Evolutionary conservation across 2,888 invertebrate genomes (phyloP), one percentile per base, ranked within the genome.

Genomic region (Coleophora deauratella): DNA sequence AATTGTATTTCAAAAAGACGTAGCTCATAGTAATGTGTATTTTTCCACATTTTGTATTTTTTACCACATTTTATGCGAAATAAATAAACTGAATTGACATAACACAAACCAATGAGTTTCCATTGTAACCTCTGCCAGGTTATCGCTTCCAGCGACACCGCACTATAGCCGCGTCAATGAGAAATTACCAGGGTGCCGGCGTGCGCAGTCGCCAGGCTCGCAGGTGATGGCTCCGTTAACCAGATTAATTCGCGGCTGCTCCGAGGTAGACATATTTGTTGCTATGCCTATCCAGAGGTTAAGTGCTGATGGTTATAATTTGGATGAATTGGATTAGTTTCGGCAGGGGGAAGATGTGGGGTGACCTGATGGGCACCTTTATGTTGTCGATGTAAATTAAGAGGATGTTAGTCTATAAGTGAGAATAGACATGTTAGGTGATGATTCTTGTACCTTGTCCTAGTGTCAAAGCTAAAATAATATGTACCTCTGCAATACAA

Each of bases 171-270:
- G 6, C 28, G 44, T 32, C 10, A 38, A 12, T 62, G 65, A 70
- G 66, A 59, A 61, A 67, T 66, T 46, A 50, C 47, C 48, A 57
- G 56, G 53, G 54, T 51, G 43, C 10, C 6, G 21, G 21, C 21
- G 21, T 6, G 21, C 21, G 21, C 21, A 6, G 3, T 4, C 21
- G 21, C 21, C 13, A 8, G 13, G 43, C 43, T 46, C 58, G 44
- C 74, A 74, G 76, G 72, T 75, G 76, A 74, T 65, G 64, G 54
- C 53, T 54, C 61, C 57, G 59, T 65, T 71, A 70, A 73, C 73
- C 58, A 72, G 72, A 81, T 81, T 81, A 81, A 81, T 81, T 65
- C 68, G 79, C 69, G 77, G 76, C 77, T 66, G 74, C 51, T 43
- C 46, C 38, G 47, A 63, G 69, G 64, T 62, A 50, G 63, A 63